Base-by-base conservation (phyloP, 1,140 invertebrate genomes). In the Trichonephila clavata region DNA sequence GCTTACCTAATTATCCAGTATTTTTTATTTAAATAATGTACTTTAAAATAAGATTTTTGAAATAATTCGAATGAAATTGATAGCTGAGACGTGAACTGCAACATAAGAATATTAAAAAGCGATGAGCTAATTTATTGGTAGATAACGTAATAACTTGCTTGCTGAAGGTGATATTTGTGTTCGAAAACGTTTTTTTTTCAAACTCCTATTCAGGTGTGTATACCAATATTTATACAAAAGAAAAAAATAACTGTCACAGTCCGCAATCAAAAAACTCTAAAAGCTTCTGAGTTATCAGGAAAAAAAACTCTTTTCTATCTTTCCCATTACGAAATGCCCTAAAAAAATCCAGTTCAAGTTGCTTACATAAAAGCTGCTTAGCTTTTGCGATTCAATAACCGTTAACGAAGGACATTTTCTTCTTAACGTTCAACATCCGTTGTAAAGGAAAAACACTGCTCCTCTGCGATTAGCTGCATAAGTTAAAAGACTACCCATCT, bases 381-480 rank as follows among this genome's bases (percentile, higher is more conserved):
- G 27, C 68, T 71, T 18, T 14, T n/a, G 20, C 24, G 39, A 50
- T 43, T 57, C 80, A 83, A 83, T 83, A 83, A 50, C 24, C 50
- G 39, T 83, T 50, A 57, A 83, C 80, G 80, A 43, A 43, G 80
- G 43, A 83, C 21, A 43, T 83, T 43, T 50, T 83, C 80, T 50
- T 83, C 43, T 83, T 57, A 83, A 50, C 50, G 80, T 50, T 50
- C 80, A 21, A 7, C 39, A 83, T 50, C 20, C 39, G 80, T 20
- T 50, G 10, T 83, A 50, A 57, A 18, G 20, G 18, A 20, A 57
- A 43, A 83, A 50, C 18, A 50, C 50, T 43, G 50, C 80, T 50
- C 57, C 43, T 14, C 80, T 57, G 39, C 80, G 68, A 71, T 71
- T 71, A 71, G 68, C 68, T 71, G 68, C 68, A 71, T 71, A 71